These are phyloP conservation scores for Phthorimaea operculella DNA, from an alignment of 1,140 invertebrate species.

Conservation along the genomic window DNA sequence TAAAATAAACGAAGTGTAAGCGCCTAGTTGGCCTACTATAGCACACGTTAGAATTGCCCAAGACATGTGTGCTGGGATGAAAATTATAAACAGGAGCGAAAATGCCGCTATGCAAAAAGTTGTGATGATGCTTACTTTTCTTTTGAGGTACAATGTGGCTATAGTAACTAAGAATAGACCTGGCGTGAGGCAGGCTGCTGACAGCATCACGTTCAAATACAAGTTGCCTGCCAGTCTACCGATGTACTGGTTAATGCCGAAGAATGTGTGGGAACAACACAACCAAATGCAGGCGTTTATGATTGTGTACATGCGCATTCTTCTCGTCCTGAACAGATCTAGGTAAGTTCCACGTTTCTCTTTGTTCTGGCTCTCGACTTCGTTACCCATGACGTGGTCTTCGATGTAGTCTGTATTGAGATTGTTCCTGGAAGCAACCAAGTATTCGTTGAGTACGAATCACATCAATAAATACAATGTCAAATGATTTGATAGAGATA, in stretches of 20 bases:
- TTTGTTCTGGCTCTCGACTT: constrained; percentile 29
- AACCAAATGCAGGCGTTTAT: constrained; percentile 75
- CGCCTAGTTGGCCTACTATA: constrained; percentile 72
- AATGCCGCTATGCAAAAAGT: constrained; percentile 36
- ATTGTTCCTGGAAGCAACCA: constrained; percentile 56
- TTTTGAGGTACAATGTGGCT: constrained; percentile 71
- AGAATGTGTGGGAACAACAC: constrained; percentile 76
- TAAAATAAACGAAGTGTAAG: constrained; percentile 69
- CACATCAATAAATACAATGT: neutral
- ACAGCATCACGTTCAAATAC: constrained; percentile 77
- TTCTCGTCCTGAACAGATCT: constrained; percentile 75
- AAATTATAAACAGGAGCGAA: constrained; percentile 38
- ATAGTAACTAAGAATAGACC: constrained; percentile 73
- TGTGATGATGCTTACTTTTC: constrained; percentile 52
- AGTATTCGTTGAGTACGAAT: neutral
- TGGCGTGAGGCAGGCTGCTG: constrained; percentile 69
- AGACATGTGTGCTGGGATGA: constrained; percentile 30
- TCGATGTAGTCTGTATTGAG: constrained; percentile 65
- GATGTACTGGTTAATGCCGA: constrained; percentile 79
- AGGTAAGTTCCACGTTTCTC: constrained; percentile 39
- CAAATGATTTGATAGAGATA: neutral
- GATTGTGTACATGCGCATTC: constrained; percentile 78
- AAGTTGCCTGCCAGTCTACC: constrained; percentile 76
- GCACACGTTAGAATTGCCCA: constrained; percentile 52
- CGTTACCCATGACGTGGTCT: constrained; percentile 43